Conservation (phyloP, 2,797 vertebrate species). For the Sebastes nivosus region DNA sequence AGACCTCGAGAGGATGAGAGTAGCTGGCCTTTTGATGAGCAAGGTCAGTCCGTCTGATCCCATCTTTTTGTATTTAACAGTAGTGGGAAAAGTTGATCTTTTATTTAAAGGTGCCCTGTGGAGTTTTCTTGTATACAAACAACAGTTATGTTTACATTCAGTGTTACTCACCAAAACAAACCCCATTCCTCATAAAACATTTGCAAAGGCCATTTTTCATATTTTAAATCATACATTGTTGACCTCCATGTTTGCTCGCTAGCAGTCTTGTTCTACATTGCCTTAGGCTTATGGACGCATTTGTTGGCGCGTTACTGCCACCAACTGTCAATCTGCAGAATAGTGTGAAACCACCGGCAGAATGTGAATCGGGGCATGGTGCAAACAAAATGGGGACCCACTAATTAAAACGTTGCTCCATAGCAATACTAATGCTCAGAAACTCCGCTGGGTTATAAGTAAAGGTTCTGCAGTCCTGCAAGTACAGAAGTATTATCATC, state of each 20-base stretch:
- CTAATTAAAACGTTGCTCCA: not conserved
- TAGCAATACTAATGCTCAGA: not conserved
- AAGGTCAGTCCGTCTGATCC: slow-evolving; percentile 35
- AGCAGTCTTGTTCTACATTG: not conserved
- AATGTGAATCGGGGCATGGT: not conserved
- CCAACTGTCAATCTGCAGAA: slow-evolving; percentile 3
- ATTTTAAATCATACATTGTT: not conserved
- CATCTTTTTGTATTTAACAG: slow-evolving; percentile 23
- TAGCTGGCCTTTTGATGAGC: slow-evolving; percentile 22
- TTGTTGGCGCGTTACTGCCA: not conserved
- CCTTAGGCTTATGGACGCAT: not conserved
- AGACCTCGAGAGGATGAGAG: slow-evolving; percentile 43
- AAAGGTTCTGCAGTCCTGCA: not conserved
- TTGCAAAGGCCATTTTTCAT: not conserved
- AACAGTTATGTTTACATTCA: not conserved
- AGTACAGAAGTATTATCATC: not conserved
- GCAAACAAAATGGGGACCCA: not conserved
- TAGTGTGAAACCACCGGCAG: not conserved
- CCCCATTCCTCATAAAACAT: not conserved
- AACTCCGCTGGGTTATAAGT: not conserved
- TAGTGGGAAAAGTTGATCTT: not conserved
- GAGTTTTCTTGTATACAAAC: slow-evolving; percentile 15
- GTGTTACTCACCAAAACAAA: not conserved
- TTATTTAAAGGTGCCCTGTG: not conserved
- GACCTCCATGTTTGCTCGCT: not conserved